Base-by-base conservation (phyloP, 2,797 vertebrate species). In the Pangasius larnaudii region DNA sequence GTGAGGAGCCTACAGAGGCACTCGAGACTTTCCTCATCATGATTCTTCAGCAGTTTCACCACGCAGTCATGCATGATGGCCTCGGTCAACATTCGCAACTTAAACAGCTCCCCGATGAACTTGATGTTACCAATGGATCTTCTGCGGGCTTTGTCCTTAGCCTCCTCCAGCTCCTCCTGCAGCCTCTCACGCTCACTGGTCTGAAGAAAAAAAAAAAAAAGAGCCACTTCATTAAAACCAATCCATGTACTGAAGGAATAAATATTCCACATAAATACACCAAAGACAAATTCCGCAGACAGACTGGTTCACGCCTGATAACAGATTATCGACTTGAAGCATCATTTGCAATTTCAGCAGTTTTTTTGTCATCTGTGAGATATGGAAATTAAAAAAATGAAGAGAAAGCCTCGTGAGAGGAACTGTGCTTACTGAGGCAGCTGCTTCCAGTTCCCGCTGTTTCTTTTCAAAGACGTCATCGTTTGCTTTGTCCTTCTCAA, bases 41-140 rank as follows among this genome's bases (percentile, higher is more conserved):
- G 97, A 94, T 97, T 97, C 84, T 97, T 98, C 0, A 98, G 94
- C 88, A 98, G 94, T 92, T 98, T 98, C 30, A 97, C 96, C 91
- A 98, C 96, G 0, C 97, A 98, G 94, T 98, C 97, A 0, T 98
- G 97, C 97, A 98, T 97, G 93, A 98, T 98, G 85, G 97, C 97
- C 87, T 98, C 97, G 0, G 97, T 98, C 91, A 98, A 92, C 97
- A 98, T 98, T 89, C 96, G 97, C 46, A 97, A 95, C 86, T 98
- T 98, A 92, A 97, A 97, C 19, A 98, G 96, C 87, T 97, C 97
- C 0, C 97, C 97, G 0, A 98, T 98, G 91, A 98, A 98, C 89
- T 97, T 97, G 42, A 98, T 97, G 91, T 98, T 98, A 18, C 97
- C 97, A 0, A 97, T 97, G 90, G 97, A 98, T 88, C 97, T 95